Percentiles rank a stretch among this genome's conserved stretches.
phyloP scores from a whole-genome alignment of 2,113 vertebrate genomes.

The Ptyas mucosa region DNA sequence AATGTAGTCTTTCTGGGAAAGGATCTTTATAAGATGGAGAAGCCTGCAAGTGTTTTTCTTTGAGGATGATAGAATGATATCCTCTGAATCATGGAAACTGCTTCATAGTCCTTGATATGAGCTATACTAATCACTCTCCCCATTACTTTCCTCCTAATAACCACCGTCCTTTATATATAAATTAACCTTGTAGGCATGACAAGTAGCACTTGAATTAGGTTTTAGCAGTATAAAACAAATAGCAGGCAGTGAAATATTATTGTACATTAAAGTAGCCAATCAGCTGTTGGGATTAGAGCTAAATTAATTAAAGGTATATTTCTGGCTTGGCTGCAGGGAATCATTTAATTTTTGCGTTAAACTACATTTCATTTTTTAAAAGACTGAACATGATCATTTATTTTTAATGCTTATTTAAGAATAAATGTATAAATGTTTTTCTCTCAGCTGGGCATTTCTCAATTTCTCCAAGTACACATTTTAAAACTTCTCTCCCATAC shows the following conservation, averaged over 20 bases:
- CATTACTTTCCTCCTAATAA: background rate
- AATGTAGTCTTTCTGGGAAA: background rate
- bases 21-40: background rate
- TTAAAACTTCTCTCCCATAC: background rate
- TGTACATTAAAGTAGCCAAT: background rate
- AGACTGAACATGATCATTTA: background rate
- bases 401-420: background rate
- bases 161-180: background rate
- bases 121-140: background rate
- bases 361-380: background rate
- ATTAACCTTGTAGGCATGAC: background rate
- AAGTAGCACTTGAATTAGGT: background rate
- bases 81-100: background rate
- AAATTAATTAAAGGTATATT: background rate
- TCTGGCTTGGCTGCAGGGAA: background rate
- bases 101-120: background rate
- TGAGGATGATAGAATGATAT: background rate
- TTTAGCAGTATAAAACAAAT: background rate
- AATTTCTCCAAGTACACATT: background rate
- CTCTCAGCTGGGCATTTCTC: background rate
- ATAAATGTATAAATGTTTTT: background rate
- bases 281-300: background rate
- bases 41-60: background rate
- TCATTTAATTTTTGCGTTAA: background rate
- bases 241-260: background rate